Evolutionary conservation across 64 coral and sea anemone species (phyloP).

Genomic region (Dendronephthya gigantea): DNA sequence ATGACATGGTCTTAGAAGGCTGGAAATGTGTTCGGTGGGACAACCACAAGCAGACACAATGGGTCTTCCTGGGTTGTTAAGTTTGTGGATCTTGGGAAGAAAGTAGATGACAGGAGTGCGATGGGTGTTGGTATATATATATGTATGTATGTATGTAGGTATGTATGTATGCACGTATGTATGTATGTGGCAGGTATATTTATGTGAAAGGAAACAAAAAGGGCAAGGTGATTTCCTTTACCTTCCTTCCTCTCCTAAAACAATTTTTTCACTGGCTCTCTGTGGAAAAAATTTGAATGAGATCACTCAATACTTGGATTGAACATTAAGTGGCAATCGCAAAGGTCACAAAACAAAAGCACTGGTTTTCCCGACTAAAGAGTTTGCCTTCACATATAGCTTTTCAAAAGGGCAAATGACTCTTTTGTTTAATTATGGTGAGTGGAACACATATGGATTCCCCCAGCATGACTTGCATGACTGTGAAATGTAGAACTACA

Average conservation of each 20-base stretch:
- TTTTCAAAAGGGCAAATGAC: not conserved
- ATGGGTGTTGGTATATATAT: too few species aligned
- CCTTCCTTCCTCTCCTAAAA: not conserved
- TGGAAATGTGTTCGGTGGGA: too few species aligned
- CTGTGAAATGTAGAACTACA: not conserved
- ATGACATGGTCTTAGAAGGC: too few species aligned
- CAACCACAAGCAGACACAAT: too few species aligned
- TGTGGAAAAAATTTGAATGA: not conserved
- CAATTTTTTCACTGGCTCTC: not conserved
- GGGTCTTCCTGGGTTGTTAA: too few species aligned
- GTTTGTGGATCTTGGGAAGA: too few species aligned
- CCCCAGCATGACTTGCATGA: not conserved
- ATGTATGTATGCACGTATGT: too few species aligned
- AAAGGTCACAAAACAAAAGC: not conserved
- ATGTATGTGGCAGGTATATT: too few species aligned
- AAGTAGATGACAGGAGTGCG: too few species aligned
- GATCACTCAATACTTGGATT: not conserved
- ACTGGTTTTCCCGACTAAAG: not conserved
- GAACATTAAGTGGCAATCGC: not conserved
- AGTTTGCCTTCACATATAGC: not conserved
- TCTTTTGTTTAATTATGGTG: not conserved
- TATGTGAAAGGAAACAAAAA: not conserved
- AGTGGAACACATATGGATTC: conserved; percentile 3
- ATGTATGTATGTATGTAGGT: too few species aligned
- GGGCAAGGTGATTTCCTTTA: not conserved